Evolutionary conservation across 2,113 vertebrate species (phyloP).

Genomic region (Phoenicopterus ruber): DNA sequence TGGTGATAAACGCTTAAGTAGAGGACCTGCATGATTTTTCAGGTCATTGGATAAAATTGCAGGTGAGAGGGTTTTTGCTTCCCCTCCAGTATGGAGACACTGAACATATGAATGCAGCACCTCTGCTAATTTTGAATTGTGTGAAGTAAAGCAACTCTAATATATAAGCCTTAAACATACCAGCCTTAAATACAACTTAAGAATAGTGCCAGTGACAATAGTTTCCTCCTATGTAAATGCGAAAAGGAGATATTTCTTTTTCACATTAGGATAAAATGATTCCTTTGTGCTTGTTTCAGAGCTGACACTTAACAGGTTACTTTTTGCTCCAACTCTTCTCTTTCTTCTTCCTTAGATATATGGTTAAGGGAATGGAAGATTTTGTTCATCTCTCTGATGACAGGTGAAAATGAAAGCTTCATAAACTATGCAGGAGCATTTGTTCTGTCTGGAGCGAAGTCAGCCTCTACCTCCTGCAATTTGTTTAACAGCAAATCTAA

Average conservation of each 20-base stretch:
- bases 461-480: neutral
- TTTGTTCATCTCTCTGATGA: neutral
- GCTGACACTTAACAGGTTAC: neutral
- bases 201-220: neutral
- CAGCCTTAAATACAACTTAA: neutral
- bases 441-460: neutral
- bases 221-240: neutral
- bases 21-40: neutral
- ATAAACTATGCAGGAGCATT: neutral
- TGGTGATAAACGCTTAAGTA: neutral
- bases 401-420: neutral
- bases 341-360: neutral
- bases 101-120: neutral
- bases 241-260: neutral
- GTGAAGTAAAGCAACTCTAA: neutral
- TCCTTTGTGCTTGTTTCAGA: neutral
- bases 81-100: rapidly evolving
- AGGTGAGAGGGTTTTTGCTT: neutral
- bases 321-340: neutral
- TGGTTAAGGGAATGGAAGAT: neutral
- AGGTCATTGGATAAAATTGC: neutral
- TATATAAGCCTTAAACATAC: neutral
- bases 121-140: neutral
- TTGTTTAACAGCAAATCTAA: neutral
- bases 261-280: neutral